These are phyloP conservation scores for Eospalax fontanierii DNA, from an alignment of 2,797 vertebrate genomes.

Conservation along the genomic window DNA sequence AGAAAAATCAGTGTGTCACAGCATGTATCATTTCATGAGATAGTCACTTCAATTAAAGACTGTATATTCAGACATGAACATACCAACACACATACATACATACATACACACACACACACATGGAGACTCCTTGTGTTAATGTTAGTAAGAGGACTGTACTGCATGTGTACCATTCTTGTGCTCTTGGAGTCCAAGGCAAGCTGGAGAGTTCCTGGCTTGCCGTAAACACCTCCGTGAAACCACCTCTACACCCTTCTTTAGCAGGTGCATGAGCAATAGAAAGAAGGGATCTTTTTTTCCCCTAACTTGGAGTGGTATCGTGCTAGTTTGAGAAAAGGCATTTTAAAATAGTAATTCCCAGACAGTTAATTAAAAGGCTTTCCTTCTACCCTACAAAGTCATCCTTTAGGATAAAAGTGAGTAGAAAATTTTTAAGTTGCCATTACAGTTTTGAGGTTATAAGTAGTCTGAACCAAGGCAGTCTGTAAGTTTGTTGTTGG, in stretches of 20 bases:
- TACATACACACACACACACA: conserved; percentile 1
- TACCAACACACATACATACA: background rate
- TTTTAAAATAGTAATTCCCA: background rate
- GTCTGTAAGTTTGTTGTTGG: background rate
- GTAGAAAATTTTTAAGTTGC: conserved; percentile 43
- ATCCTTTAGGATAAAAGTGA: background rate
- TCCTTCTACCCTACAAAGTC: background rate
- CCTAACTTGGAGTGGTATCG: background rate
- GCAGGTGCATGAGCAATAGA: background rate
- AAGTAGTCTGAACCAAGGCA: conserved; percentile 44
- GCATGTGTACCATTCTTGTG: background rate
- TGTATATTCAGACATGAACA: conserved; percentile 32
- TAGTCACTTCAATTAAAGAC: conserved; percentile 57
- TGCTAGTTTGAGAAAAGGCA: conserved; percentile 15
- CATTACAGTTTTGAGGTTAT: conserved; percentile 32
- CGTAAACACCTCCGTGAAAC: background rate
- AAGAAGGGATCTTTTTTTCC: no score
- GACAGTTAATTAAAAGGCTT: conserved; percentile 57
- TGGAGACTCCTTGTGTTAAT: conserved; percentile 19
- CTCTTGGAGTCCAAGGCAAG: conserved; percentile 70
- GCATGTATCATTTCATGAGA: conserved; percentile 47
- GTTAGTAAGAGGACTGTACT: background rate
- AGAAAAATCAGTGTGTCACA: conserved; percentile 8
- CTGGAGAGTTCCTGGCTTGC: conserved; percentile 71
- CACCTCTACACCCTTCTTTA: background rate